Conservation (phyloP, 2,888 invertebrate genomes). For the Anorthoa munda region DNA sequence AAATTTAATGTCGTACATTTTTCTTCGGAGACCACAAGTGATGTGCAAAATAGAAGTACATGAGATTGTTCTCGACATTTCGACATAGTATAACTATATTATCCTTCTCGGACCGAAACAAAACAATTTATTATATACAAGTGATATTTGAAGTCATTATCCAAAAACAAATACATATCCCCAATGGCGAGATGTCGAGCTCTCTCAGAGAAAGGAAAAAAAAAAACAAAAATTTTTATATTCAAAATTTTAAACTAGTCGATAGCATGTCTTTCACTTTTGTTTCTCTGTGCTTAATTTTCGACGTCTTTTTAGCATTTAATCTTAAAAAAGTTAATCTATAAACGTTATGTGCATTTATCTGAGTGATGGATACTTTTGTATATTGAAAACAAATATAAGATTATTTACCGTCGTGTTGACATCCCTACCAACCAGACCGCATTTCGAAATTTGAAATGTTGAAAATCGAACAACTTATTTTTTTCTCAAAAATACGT, state of each 20-base stretch:
- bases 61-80: slow-evolving; percentile 83
- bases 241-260: slow-evolving; percentile 90
- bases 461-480: slow-evolving; percentile 82
- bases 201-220: slow-evolving; percentile 73
- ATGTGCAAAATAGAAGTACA: slow-evolving; percentile 82
- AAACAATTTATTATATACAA: slow-evolving; percentile 67
- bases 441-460: slow-evolving; percentile 84
- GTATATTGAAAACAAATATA: slow-evolving; percentile 75
- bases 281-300: slow-evolving; percentile 86
- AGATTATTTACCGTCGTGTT: slow-evolving; percentile 80
- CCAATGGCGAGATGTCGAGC: slow-evolving; percentile 85
- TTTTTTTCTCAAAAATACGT: slow-evolving; percentile 80
- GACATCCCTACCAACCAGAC: slow-evolving; percentile 87
- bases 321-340: slow-evolving; percentile 79
- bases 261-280: slow-evolving; percentile 86
- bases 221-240: slow-evolving; percentile 87
- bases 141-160: slow-evolving; percentile 68
- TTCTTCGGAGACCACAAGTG: slow-evolving; percentile 87
- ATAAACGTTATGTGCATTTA: slow-evolving; percentile 88
- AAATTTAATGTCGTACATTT: slow-evolving; percentile 87
- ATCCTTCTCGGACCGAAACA: slow-evolving; percentile 67
- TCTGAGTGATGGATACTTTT: slow-evolving; percentile 79
- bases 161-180: slow-evolving; percentile 87
- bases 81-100: slow-evolving; percentile 75
- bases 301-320: slow-evolving; percentile 88